Conservation (phyloP, 2,113 vertebrate genomes). For the Sterna hirundo region DNA sequence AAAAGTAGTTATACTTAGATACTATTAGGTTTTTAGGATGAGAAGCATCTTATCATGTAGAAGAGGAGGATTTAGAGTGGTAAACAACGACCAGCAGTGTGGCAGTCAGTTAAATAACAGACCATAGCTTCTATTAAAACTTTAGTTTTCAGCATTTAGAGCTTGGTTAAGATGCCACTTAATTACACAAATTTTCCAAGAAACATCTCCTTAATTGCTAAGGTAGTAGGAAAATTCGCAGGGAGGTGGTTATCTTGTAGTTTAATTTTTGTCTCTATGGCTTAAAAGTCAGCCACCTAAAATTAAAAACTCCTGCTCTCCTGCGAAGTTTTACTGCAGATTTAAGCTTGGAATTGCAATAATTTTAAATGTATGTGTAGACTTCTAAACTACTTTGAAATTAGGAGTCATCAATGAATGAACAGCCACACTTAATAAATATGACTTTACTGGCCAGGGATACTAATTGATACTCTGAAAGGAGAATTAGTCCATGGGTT, state of each 20-base stretch:
- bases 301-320: neutral
- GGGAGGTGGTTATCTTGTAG: neutral
- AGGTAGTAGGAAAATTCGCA: neutral
- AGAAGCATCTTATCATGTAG: neutral
- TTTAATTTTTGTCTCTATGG: neutral
- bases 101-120: neutral
- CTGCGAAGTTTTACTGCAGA: neutral
- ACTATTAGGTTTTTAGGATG: slow-evolving; percentile 7
- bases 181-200: neutral
- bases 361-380: neutral
- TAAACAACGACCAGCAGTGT: neutral
- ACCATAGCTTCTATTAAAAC: neutral
- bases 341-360: neutral
- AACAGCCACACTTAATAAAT: neutral
- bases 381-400: neutral
- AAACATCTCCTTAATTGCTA: neutral
- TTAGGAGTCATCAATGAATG: neutral
- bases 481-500: neutral
- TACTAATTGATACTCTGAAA: neutral
- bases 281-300: neutral
- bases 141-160: neutral
- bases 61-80: neutral
- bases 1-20: slow-evolving; percentile 25
- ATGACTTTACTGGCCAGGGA: neutral
- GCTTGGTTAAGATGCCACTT: neutral